Percentiles rank a stretch among this genome's conserved stretches.
phyloP scores from a whole-genome alignment of 92 coral and sea anemone genomes.

The Parazoanthus atlanticus region DNA sequence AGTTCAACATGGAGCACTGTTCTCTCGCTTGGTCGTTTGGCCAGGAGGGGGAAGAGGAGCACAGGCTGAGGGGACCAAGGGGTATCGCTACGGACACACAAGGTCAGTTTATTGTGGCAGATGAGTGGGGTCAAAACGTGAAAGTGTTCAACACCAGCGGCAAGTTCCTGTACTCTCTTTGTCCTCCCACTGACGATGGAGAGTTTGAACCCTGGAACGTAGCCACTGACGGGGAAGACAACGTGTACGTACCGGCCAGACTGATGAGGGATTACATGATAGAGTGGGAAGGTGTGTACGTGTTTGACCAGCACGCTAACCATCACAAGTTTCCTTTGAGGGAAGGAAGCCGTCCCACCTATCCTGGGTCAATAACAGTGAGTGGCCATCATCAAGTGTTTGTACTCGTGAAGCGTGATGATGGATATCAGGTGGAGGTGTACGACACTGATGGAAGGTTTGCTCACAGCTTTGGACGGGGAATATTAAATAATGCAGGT shows the following conservation, averaged over 20 bases:
- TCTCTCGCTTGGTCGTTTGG: too few relatives aligned
- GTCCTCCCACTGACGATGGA: background rate
- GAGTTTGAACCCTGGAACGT: background rate
- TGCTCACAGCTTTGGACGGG: slow-evolving; percentile 23
- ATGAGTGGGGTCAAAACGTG: background rate
- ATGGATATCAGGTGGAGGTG: background rate
- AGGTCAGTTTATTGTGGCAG: background rate
- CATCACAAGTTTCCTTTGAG: background rate
- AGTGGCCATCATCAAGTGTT: background rate
- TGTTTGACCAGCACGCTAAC: background rate
- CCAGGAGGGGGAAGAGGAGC: background rate
- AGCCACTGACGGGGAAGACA: background rate
- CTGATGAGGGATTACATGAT: background rate
- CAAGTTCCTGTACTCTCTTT: too few relatives aligned
- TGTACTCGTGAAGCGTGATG: background rate
- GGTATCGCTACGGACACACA: background rate
- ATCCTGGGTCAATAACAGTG: background rate
- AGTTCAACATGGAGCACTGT: too few relatives aligned
- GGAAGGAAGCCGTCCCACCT: background rate
- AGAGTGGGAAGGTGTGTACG: background rate
- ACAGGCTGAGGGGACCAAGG: background rate
- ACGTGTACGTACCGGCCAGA: background rate
- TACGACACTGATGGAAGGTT: slow-evolving; percentile 14
- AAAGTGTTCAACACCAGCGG: background rate
- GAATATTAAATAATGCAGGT: background rate